Evolutionary conservation across 2,113 vertebrate genomes (phyloP), one percentile per base, ranked within the genome.

Genomic region (Bubo scandiacus): DNA sequence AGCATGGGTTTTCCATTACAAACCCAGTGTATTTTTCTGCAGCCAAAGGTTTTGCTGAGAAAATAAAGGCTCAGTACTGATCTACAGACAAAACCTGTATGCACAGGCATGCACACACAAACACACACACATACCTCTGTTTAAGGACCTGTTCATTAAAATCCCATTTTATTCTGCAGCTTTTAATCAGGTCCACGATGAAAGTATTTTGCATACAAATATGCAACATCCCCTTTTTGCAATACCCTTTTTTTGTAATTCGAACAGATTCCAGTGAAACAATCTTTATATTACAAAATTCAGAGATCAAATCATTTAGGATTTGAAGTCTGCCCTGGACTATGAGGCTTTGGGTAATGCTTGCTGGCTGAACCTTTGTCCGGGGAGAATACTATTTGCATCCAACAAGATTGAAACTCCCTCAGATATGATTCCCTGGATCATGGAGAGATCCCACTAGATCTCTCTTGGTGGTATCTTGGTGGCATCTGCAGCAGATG

Each of bases 41-140:
- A 80, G 77, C 68, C 84, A 89, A 61, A 95, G 58, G 54, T 10
- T 95, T 97, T 74, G 45, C 32, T 65, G 81, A 19, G 34, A 49
- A 83, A 42, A 45, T 16, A 38, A 83, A 73, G 66, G 27, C 51
- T 90, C 27, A 4, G 40, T 10, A 2, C 15, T 40, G 75, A 52
- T 17, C 34, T 74, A 14, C 29, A 57, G 32, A 36, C 6, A 81
- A 67, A 81, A 74, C 21, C 34, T 68, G 36, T 67, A 32, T 26
- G 7, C 36, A 23, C 20, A 26, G 51, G 27, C 51, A 40, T 3
- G 4, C 25, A 32, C 23, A 65, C 23, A 14, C 1, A 23, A 38
- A 17, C 25, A 52, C 51, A 55, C 34, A 47, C 63, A 27, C 23
- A 6, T 8, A 15, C 11, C 13, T 86, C 12, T 13, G 22, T 36